Conservation (phyloP, 2,113 vertebrate genomes). For the Xerus inauris region DNA sequence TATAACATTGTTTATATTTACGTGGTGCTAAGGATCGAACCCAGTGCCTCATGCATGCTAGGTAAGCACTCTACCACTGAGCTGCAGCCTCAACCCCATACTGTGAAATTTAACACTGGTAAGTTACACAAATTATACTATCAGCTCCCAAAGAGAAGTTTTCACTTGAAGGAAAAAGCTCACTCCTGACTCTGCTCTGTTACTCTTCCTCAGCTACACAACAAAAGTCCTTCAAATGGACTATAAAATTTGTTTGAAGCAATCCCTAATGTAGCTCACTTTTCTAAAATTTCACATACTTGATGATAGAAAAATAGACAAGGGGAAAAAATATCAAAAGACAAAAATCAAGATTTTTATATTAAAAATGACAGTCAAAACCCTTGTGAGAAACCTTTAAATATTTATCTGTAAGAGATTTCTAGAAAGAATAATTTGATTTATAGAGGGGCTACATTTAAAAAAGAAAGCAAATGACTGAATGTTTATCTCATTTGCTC, state of each 20-base stretch:
- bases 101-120: neutral
- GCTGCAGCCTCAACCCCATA: no score
- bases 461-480: neutral
- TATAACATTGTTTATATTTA: no score
- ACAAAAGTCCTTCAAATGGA: neutral
- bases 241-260: neutral
- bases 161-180: neutral
- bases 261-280: neutral
- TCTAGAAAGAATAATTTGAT: conserved; percentile 19
- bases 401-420: neutral
- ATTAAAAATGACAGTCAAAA: conserved; percentile 20
- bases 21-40: no score
- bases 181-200: neutral
- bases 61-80: no score
- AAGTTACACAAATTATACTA: neutral
- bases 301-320: conserved; percentile 7
- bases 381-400: neutral
- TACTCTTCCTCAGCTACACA: neutral
- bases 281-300: conserved; percentile 26
- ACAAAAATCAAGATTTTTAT: conserved; percentile 13
- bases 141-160: neutral
- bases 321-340: neutral
- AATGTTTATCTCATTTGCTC: neutral
- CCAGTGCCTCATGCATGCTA: no score
- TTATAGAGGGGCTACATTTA: neutral